These are phyloP conservation scores for Molanna angustata DNA, from an alignment of 2,888 invertebrate species.

Conservation along the genomic window DNA sequence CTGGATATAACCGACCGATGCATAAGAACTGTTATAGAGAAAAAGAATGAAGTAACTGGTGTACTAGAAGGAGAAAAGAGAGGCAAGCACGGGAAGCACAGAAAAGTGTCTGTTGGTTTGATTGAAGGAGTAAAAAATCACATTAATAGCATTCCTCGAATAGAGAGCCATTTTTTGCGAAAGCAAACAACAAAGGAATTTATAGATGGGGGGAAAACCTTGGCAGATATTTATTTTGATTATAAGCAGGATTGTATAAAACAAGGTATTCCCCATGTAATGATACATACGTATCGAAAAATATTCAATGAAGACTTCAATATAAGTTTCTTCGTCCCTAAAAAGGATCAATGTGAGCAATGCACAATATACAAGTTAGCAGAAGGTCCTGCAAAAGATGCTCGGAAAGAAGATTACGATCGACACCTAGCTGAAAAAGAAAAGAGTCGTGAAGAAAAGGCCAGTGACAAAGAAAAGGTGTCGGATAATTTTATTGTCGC, in stretches of 20 bases:
- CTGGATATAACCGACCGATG: not conserved
- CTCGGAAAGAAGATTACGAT: not conserved
- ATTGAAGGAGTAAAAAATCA: not conserved
- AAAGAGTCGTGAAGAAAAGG: not conserved
- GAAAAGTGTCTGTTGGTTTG: too few species aligned
- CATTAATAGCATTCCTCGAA: not conserved
- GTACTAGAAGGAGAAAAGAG: not conserved
- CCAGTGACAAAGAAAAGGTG: not conserved
- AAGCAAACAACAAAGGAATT: not conserved
- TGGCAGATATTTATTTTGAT: too few species aligned
- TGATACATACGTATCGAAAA: too few species aligned
- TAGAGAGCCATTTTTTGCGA: not conserved
- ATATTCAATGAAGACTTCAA: too few species aligned
- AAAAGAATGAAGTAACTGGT: not conserved
- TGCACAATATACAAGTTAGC: not conserved
- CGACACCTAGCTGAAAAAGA: not conserved
- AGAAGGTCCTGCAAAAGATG: not conserved
- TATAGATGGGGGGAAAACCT: not conserved
- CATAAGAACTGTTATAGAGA: not conserved
- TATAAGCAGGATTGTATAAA: too few species aligned
- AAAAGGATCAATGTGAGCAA: not conserved
- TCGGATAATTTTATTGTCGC: not conserved
- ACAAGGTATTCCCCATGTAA: too few species aligned
- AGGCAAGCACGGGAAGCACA: not conserved
- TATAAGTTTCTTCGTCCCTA: not conserved